phyloP scores from a whole-genome alignment of 2,113 vertebrate genomes.

The Rissa tridactyla region DNA sequence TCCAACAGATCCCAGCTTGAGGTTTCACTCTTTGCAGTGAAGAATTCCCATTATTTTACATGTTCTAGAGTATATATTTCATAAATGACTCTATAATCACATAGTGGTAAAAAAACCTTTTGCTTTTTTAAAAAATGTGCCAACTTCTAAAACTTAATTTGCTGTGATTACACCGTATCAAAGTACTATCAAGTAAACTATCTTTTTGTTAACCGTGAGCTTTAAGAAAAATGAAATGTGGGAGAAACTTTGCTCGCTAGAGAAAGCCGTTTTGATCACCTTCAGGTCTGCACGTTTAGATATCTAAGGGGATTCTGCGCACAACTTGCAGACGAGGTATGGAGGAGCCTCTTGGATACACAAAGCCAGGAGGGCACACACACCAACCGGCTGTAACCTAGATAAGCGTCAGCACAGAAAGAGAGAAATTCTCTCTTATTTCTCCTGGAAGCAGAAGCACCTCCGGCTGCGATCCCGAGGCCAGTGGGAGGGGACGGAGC shows the following conservation, averaged over 20 bases:
- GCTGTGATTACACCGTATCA: not conserved
- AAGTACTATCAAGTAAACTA: not conserved
- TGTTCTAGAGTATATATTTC: no score
- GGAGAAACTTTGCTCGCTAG: not conserved
- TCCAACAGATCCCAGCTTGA: rapidly evolving
- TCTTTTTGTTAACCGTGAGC: not conserved
- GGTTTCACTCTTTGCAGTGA: not conserved
- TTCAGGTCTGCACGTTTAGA: rapidly evolving
- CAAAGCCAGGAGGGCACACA: not conserved
- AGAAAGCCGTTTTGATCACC: not conserved
- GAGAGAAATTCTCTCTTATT: not conserved
- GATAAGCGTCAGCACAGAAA: not conserved
- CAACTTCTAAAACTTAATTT: not conserved
- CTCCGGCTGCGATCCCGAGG: not conserved
- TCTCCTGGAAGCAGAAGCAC: rapidly evolving
- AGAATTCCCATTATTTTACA: not conserved
- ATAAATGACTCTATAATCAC: not conserved
- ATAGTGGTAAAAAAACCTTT: rapidly evolving
- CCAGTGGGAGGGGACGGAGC: rapidly evolving
- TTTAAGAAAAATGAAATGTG: not conserved
- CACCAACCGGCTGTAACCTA: rapidly evolving
- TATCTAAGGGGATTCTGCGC: not conserved
- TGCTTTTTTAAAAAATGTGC: not conserved
- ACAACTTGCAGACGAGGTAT: rapidly evolving
- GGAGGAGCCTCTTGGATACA: rapidly evolving